These are phyloP conservation scores for Phymastichus coffea DNA, from an alignment of 1,140 invertebrate species.

Conservation along the genomic window DNA sequence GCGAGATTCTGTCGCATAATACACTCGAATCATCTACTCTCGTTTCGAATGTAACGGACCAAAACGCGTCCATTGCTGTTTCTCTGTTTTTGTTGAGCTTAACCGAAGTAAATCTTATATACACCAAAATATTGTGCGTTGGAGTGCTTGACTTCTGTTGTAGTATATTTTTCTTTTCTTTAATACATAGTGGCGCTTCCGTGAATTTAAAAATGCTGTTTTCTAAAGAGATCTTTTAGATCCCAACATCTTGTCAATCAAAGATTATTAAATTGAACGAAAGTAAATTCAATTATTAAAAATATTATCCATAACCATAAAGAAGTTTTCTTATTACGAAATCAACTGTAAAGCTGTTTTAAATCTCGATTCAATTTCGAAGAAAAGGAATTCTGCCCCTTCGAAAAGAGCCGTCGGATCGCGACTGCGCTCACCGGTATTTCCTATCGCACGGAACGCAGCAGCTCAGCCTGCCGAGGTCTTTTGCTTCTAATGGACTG, in stretches of 20 bases:
- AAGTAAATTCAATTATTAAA: too few species aligned
- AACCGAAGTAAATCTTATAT: constrained; percentile 14
- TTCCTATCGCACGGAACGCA: too few species aligned
- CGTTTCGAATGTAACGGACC: constrained; percentile 24
- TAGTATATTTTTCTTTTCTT: too few species aligned
- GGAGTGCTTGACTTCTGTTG: too few species aligned
- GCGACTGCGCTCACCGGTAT: constrained; percentile 37
- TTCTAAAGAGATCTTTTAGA: too few species aligned
- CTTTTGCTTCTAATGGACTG: constrained; percentile 55
- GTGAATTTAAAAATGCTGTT: too few species aligned
- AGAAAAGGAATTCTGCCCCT: neutral
- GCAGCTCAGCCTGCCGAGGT: constrained; percentile 43
- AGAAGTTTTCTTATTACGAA: too few species aligned
- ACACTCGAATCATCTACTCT: constrained; percentile 23
- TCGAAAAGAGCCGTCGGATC: constrained; percentile 29
- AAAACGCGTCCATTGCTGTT: constrained; percentile 10
- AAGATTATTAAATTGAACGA: too few species aligned
- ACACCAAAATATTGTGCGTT: constrained; percentile 22
- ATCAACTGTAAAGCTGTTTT: neutral
- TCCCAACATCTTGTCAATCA: too few species aligned
- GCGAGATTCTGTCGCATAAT: constrained; percentile 16
- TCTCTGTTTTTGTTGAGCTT: neutral
- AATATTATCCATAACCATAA: too few species aligned
- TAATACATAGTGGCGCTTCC: too few species aligned
- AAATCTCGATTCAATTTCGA: constrained; percentile 6